Base-by-base conservation (phyloP, 2,797 vertebrate species). In the Pelobates cultripes region DNA sequence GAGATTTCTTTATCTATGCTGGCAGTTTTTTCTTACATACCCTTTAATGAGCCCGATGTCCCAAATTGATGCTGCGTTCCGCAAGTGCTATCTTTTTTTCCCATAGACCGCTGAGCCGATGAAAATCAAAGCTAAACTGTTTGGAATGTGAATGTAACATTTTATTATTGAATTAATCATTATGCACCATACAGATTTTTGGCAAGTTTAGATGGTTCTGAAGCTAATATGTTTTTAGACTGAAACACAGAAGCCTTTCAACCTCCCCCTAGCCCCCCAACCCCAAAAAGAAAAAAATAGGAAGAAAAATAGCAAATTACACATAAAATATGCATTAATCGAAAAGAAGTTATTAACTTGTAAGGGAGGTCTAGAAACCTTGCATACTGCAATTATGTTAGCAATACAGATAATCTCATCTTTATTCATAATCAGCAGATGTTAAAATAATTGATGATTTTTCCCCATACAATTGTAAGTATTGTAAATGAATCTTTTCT, bases 381-480 rank as follows among this genome's bases (percentile, higher is more conserved):
- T 14, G 12, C 77, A 47, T 73, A 77, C 17, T 47, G 66, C 63
- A 78, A 74, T 78, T 83, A 70, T 78, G 55, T 14, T 61, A 60
- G 68, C 68, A 63, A 55, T 60, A 70, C 68, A 43, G 53, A 41
- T 61, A 70, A 61, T 70, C 42, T 61, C 77, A 61, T 71, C 77
- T 78, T 70, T 70, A 70, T 78, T 78, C 77, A 78, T 69, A 70
- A 71, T 45, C 68, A 70, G 43, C 77, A 78, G 77, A 78, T 78
- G 77, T 47, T 78, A 78, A 70, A 78, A 78, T 78, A 78, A 78
- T 70, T 78, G 67, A 78, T 70, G 47, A 60, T 40, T 43, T 70
- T 43, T 57, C 42, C 51, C 13, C 67, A 44, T 43, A 41, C 10
- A 70, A 78, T 78, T 70, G 45, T 61, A 61, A 70, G 53, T 61